phyloP scores from a whole-genome alignment of 2,797 vertebrate species.

The Botia almorhae region DNA sequence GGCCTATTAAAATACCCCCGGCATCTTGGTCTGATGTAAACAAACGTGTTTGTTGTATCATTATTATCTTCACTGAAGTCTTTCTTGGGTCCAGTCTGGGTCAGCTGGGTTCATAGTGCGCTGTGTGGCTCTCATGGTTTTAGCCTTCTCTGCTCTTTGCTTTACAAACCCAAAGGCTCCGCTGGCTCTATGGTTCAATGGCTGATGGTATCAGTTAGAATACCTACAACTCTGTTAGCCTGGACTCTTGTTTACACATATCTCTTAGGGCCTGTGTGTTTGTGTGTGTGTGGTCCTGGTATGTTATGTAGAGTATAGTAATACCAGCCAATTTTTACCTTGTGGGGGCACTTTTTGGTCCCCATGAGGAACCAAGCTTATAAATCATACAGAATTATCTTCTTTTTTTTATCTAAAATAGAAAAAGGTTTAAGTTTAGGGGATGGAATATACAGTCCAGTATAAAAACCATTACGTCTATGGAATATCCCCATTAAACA shows the following conservation, averaged over 20 bases:
- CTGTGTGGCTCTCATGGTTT: constrained; percentile 37
- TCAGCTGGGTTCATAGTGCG: constrained; percentile 35
- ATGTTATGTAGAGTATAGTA: too few relatives aligned
- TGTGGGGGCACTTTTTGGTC: too few relatives aligned
- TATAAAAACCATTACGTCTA: too few relatives aligned
- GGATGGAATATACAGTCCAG: too few relatives aligned
- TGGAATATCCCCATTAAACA: too few relatives aligned
- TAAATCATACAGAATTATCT: too few relatives aligned
- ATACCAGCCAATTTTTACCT: too few relatives aligned
- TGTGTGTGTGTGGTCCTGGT: constrained; percentile 32
- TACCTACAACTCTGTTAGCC: constrained; percentile 48
- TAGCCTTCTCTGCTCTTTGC: constrained; percentile 33
- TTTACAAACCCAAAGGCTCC: constrained; percentile 34
- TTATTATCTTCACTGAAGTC: constrained; percentile 11
- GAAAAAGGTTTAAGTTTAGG: too few relatives aligned
- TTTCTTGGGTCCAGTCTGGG: constrained; percentile 29
- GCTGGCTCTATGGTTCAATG: constrained; percentile 31
- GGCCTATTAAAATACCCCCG: neutral
- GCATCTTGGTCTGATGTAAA: constrained; percentile 6
- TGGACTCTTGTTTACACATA: constrained; percentile 52
- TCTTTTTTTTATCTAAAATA: too few relatives aligned
- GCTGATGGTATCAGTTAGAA: constrained; percentile 56
- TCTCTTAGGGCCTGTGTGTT: constrained; percentile 34
- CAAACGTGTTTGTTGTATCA: constrained; percentile 12
- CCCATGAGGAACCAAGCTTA: too few relatives aligned